phyloP scores from a whole-genome alignment of 2,888 invertebrate species.

The Drosophila buzzatii region DNA sequence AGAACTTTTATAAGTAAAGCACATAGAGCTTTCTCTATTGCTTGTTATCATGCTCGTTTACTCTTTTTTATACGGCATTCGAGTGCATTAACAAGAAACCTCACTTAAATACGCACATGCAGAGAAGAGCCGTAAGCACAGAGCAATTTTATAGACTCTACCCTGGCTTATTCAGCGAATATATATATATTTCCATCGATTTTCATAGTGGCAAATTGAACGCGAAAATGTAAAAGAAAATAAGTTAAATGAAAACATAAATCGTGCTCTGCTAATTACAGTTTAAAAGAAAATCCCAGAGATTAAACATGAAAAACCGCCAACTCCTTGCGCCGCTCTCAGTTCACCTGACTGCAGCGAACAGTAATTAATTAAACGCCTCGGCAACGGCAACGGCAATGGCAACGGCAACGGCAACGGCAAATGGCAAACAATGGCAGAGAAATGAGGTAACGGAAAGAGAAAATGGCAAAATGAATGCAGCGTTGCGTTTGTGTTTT shows the following conservation, averaged over 20 bases:
- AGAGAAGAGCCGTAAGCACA: neutral
- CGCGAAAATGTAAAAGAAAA: neutral
- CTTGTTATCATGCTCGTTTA: neutral
- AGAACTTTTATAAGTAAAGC: neutral
- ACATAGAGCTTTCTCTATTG: neutral
- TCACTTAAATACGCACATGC: neutral
- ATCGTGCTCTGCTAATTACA: slow-evolving; percentile 25
- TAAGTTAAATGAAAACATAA: neutral
- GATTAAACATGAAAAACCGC: slow-evolving; percentile 20
- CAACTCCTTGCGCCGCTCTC: neutral
- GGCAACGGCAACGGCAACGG: neutral
- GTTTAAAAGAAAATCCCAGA: slow-evolving; percentile 30
- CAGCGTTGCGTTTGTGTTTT: slow-evolving; percentile 22
- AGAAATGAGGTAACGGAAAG: neutral
- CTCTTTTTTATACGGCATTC: neutral
- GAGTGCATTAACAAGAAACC: neutral
- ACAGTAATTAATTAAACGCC: slow-evolving; percentile 51
- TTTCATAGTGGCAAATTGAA: slow-evolving; percentile 10
- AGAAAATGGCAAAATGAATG: slow-evolving; percentile 15
- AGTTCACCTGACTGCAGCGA: slow-evolving; percentile 29
- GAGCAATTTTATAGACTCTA: neutral
- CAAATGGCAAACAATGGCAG: slow-evolving; percentile 1
- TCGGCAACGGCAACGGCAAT: neutral
- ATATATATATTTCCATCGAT: slow-evolving; percentile 1
- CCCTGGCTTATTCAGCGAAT: neutral